Evolutionary conservation across 2,113 vertebrate genomes (phyloP).

Genomic region (Phrynocephalus versicolor): DNA sequence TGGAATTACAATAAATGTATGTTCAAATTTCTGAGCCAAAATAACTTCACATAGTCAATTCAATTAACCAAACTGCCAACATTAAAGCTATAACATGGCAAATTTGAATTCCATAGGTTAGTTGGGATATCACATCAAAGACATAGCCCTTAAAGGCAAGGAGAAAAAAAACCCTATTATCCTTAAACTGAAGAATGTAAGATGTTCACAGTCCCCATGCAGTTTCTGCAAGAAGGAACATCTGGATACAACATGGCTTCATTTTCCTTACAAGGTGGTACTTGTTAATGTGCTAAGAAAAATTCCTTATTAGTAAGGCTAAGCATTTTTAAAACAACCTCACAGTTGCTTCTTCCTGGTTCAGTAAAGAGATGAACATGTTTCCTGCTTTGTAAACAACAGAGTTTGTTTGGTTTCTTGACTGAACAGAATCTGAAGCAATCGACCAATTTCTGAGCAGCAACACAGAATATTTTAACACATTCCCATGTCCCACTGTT

Average conservation of each 20-base stretch:
- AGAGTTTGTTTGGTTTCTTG: slow-evolving; percentile 69
- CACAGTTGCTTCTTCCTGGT: slow-evolving; percentile 76
- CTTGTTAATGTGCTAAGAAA: slow-evolving; percentile 68
- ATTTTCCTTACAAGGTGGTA: slow-evolving; percentile 78
- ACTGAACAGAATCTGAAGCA: slow-evolving; percentile 62
- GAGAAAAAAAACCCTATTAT: slow-evolving; percentile 65
- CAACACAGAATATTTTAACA: slow-evolving; percentile 69
- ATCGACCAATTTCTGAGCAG: slow-evolving; percentile 69
- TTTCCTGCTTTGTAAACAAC: slow-evolving; percentile 68
- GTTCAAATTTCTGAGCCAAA: slow-evolving; percentile 73
- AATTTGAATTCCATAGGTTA: slow-evolving; percentile 75
- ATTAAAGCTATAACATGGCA: slow-evolving; percentile 75
- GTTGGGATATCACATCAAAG: slow-evolving; percentile 72
- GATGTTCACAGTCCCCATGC: slow-evolving; percentile 69
- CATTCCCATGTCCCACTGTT: slow-evolving; percentile 64
- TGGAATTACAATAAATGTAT: slow-evolving; percentile 64
- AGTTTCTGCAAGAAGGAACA: slow-evolving; percentile 73
- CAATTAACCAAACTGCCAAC: slow-evolving; percentile 61
- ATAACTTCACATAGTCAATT: slow-evolving; percentile 69
- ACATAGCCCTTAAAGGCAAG: slow-evolving; percentile 79
- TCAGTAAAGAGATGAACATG: slow-evolving; percentile 71
- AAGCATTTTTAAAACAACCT: slow-evolving; percentile 62
- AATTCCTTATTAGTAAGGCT: slow-evolving; percentile 74
- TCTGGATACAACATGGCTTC: slow-evolving; percentile 82
- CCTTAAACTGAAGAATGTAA: slow-evolving; percentile 73